A percentile compares a stretch with the other conserved stretches of the same genome.
Evolutionary conservation across 2,113 vertebrate species (phyloP).

Genomic region (Mormyrus lacerda): DNA sequence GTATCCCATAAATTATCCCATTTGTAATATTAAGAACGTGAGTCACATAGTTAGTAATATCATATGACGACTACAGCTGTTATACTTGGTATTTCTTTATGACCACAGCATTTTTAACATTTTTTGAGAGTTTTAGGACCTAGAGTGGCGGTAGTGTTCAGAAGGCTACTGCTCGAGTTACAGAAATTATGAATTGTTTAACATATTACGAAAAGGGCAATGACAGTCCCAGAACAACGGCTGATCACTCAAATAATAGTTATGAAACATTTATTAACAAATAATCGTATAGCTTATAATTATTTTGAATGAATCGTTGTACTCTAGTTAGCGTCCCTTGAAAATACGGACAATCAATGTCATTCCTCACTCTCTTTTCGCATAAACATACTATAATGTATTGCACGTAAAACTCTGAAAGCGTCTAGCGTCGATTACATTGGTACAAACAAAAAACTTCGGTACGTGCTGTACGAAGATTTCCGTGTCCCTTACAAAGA

Average conservation of each 20-base stretch:
- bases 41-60: neutral
- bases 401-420: neutral
- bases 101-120: neutral
- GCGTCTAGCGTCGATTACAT: neutral
- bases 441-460: neutral
- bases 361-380: neutral
- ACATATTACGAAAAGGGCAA: neutral
- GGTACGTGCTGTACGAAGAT: neutral
- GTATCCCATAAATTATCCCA: neutral
- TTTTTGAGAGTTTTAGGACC: neutral
- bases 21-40: neutral
- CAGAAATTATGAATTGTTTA: neutral
- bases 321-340: neutral
- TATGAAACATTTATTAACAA: neutral
- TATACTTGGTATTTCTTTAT: neutral
- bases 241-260: neutral
- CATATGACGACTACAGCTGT: neutral
- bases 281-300: neutral
- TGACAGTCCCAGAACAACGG: neutral
- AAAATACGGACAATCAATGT: neutral
- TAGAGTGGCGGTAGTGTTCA: neutral
- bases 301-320: neutral
- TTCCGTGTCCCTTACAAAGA: neutral
- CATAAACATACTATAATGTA: neutral
- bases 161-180: neutral